These are phyloP conservation scores for Anaspis maculata DNA, from an alignment of 2,888 invertebrate species.

Conservation along the genomic window DNA sequence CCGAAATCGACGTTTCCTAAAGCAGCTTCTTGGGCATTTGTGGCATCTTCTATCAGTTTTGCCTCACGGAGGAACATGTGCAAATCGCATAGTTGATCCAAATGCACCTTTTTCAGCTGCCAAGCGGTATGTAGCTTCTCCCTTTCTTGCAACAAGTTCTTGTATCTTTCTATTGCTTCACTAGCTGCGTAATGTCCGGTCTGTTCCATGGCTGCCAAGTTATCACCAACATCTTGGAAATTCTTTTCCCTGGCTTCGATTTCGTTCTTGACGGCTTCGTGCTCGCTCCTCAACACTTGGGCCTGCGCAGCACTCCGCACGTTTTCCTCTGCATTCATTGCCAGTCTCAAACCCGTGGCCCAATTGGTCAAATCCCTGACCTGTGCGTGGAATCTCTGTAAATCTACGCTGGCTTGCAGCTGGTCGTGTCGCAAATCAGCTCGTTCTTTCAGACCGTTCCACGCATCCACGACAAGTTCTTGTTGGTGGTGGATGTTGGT, in stretches of 20 bases:
- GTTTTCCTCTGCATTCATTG: constrained; percentile 72
- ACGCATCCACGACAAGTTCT: constrained; percentile 74
- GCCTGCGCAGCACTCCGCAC: constrained; percentile 76
- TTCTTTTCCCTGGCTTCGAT: constrained; percentile 83
- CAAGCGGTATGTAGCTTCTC: constrained; percentile 74
- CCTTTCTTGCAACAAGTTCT: constrained; percentile 68
- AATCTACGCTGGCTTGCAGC: constrained; percentile 77
- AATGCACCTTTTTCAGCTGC: constrained; percentile 79
- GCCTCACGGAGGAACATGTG: constrained; percentile 93
- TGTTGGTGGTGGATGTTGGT: constrained; percentile 83
- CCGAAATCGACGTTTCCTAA: constrained; percentile 60
- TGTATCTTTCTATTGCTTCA: constrained; percentile 73
- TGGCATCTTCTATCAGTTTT: constrained; percentile 82
- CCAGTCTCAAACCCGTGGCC: constrained; percentile 69
- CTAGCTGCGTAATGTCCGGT: constrained; percentile 72
- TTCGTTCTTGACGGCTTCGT: constrained; percentile 72
- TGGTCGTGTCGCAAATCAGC: constrained; percentile 72
- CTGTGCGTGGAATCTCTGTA: constrained; percentile 82
- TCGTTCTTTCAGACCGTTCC: constrained; percentile 77
- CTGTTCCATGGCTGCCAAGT: constrained; percentile 76
- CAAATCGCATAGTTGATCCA: constrained; percentile 86
- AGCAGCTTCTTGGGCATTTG: constrained; percentile 79
- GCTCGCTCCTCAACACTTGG: constrained; percentile 74
- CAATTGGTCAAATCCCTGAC: constrained; percentile 81
- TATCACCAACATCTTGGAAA: constrained; percentile 64